Percentiles rank a stretch among this genome's conserved stretches.
Evolutionary conservation across 2,888 invertebrate genomes (phyloP).

Genomic region (Cyclophora albipunctata): DNA sequence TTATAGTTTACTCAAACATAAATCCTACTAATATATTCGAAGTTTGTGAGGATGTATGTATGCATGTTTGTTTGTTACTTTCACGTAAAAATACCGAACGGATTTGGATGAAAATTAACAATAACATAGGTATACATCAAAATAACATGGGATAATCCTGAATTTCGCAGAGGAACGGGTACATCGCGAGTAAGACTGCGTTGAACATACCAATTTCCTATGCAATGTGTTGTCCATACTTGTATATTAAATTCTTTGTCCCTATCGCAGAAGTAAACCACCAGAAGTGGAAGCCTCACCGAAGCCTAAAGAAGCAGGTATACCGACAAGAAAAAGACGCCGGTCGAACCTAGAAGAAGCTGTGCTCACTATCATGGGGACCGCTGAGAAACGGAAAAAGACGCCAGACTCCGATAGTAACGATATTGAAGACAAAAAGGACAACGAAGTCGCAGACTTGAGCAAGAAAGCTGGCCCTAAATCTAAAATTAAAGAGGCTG

Average conservation of each 20-base stretch:
- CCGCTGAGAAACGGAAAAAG: constrained; percentile 36
- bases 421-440: constrained; percentile 13
- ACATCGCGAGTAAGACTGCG: too few species aligned
- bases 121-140: too few species aligned
- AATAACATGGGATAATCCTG: too few species aligned
- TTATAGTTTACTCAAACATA: not conserved
- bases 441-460: constrained; percentile 4
- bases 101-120: too few species aligned
- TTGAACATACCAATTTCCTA: too few species aligned
- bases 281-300: constrained; percentile 27
- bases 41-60: too few species aligned
- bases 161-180: too few species aligned
- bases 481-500: constrained; percentile 18
- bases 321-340: constrained; percentile 46
- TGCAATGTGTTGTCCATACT: too few species aligned
- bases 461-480: constrained; percentile 8
- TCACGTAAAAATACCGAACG: too few species aligned
- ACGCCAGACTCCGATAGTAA: constrained; percentile 12
- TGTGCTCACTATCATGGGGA: constrained; percentile 39
- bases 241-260: too few species aligned
- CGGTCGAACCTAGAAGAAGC: constrained; percentile 52
- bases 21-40: not conserved
- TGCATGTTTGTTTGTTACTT: too few species aligned
- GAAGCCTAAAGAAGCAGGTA: constrained; percentile 17
- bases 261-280: constrained; percentile 30